Conservation (phyloP, 2,888 invertebrate species). For the Tridacna crocea region DNA sequence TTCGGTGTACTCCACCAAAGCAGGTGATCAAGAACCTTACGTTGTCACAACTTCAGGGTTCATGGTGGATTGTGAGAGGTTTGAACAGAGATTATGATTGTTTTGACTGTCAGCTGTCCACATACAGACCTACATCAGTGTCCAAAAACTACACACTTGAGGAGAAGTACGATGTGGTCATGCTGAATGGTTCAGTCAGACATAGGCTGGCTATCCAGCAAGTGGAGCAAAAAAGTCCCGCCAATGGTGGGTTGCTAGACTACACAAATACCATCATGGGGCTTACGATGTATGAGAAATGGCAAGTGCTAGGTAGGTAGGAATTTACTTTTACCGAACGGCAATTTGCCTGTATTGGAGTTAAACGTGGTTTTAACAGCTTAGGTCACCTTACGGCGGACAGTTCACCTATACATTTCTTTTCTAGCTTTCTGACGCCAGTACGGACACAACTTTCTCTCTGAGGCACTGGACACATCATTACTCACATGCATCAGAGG, state of each 20-base stretch:
- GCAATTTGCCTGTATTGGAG: too few relatives aligned
- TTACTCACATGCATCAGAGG: too few relatives aligned
- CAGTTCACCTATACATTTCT: too few relatives aligned
- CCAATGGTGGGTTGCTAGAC: constrained; percentile 51
- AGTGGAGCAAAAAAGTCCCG: constrained; percentile 44
- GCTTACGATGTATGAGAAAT: constrained; percentile 54
- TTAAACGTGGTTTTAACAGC: too few relatives aligned
- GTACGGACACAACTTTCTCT: too few relatives aligned
- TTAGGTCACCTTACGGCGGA: too few relatives aligned
- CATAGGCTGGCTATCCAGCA: constrained; percentile 53
- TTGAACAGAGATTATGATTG: constrained; percentile 64
- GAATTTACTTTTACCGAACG: too few relatives aligned
- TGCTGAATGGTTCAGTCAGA: constrained; percentile 54
- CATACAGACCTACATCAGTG: constrained; percentile 31
- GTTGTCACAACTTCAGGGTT: constrained; percentile 45
- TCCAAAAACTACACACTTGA: constrained; percentile 41
- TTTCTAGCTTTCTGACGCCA: too few relatives aligned
- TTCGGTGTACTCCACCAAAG: constrained; percentile 53
- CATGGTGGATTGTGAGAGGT: constrained; percentile 63
- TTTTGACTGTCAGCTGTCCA: constrained; percentile 64
- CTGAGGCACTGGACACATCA: too few relatives aligned
- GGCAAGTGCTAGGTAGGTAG: constrained; percentile 52
- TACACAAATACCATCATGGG: constrained; percentile 62
- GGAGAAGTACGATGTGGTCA: constrained; percentile 60
- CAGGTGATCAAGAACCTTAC: constrained; percentile 45